Evolutionary conservation across 37 sponge, comb jelly and placozoan species (phyloP).

Genomic region (Ephydatia muelleri): DNA sequence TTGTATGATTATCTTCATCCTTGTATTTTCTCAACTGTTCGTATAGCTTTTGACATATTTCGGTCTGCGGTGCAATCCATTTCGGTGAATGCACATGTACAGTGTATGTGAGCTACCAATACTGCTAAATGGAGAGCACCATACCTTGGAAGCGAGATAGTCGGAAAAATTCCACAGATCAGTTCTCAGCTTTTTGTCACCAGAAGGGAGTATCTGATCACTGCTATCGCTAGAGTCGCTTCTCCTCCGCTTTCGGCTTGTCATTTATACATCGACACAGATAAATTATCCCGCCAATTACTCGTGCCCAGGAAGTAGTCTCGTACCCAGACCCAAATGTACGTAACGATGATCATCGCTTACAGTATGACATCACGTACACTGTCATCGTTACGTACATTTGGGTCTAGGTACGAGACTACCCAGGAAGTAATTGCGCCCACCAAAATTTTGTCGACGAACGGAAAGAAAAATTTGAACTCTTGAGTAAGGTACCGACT

Average conservation of each 20-base stretch:
- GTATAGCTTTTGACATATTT: slow-evolving; percentile 36
- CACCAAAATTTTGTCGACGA: no score
- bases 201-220: not conserved
- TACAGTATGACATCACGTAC: no score
- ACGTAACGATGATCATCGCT: no score
- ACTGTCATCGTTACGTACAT: no score
- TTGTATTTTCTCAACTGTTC: slow-evolving; percentile 45
- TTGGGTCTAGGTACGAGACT: no score
- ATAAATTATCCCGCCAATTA: not conserved
- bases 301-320: not conserved
- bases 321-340: no score
- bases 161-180: not conserved
- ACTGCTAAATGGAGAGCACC: not conserved
- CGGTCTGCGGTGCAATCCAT: slow-evolving; percentile 13
- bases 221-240: not conserved
- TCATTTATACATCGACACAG: no score
- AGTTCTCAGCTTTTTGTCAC: not conserved
- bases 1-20: slow-evolving; percentile 20
- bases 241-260: not conserved
- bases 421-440: no score
- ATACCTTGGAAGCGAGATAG: not conserved
- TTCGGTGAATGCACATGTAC: no score
- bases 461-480: no score
- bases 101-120: not conserved
- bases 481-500: no score